A percentile compares a stretch with the other conserved stretches of the same genome.
Conservation (phyloP, 2,888 invertebrate species). For the Strigamia maritima region DNA sequence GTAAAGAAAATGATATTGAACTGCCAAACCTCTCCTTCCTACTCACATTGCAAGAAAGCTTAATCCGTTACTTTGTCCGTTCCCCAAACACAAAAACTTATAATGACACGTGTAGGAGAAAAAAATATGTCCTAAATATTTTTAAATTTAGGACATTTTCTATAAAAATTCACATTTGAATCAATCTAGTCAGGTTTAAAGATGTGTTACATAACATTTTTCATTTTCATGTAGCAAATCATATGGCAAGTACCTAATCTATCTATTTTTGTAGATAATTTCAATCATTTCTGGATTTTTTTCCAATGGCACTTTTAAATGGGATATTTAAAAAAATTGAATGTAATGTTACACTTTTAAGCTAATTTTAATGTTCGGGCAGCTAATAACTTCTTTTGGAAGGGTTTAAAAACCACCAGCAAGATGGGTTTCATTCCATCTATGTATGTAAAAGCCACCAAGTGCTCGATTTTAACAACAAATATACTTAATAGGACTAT, state of each 20-base stretch:
- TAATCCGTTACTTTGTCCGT: neutral
- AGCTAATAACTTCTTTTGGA: constrained; percentile 14
- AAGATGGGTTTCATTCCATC: neutral
- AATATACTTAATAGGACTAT: neutral
- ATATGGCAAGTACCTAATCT: neutral
- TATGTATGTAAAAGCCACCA: constrained; percentile 18
- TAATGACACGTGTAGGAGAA: neutral
- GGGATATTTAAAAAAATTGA: neutral
- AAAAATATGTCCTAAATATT: constrained; percentile 2
- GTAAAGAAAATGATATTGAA: constrained; percentile 8
- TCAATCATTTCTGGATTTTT: neutral
- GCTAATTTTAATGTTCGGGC: constrained; percentile 8
- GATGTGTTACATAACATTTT: neutral
- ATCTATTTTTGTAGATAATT: constrained; percentile 21
- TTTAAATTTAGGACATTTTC: constrained; percentile 20
- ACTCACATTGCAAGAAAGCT: neutral
- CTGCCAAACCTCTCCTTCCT: neutral
- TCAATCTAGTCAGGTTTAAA: neutral
- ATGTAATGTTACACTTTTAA: neutral
- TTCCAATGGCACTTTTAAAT: constrained; percentile 12
- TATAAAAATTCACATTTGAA: neutral
- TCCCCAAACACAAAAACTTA: neutral
- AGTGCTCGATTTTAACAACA: constrained; percentile 26
- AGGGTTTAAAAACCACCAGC: neutral
- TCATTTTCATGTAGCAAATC: neutral